phyloP scores from a whole-genome alignment of 2,888 invertebrate species.

The Melipona beecheii region DNA sequence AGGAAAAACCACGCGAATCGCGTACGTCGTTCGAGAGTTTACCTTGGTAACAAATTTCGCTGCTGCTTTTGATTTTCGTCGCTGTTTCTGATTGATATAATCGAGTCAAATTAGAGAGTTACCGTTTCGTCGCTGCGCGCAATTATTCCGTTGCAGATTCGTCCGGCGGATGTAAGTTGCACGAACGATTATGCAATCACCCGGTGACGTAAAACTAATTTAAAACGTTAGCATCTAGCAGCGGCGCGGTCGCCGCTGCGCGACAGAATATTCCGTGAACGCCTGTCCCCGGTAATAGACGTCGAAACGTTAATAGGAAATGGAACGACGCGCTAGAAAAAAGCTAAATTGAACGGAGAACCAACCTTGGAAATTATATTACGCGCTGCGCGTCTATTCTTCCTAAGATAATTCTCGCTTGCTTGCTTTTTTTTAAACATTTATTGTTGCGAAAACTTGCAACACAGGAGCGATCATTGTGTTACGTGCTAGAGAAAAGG shows the following conservation, averaged over 20 bases:
- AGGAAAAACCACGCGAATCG: too few relatives aligned
- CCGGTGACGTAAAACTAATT: constrained; percentile 53
- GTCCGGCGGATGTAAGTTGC: neutral
- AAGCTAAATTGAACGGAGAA: constrained; percentile 25
- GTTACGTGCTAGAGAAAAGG: too few relatives aligned
- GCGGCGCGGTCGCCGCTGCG: neutral
- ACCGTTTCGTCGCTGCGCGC: neutral
- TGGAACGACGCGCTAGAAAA: constrained; percentile 16
- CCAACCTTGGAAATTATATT: constrained; percentile 8
- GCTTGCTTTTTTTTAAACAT: too few relatives aligned
- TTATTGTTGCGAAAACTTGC: too few relatives aligned
- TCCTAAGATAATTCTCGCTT: neutral
- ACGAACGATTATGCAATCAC: constrained; percentile 23
- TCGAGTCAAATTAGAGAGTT: neutral
- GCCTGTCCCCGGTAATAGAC: constrained; percentile 19
- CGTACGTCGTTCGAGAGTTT: neutral
- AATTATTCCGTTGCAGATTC: constrained; percentile 3
- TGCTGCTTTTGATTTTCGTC: neutral
- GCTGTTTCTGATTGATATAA: neutral
- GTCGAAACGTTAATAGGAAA: constrained; percentile 42
- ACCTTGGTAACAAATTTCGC: neutral
- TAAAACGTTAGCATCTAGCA: constrained; percentile 48
- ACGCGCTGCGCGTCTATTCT: constrained; percentile 8
- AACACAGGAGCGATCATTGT: too few relatives aligned
- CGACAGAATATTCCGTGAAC: constrained; percentile 12